phyloP scores from a whole-genome alignment of 2,797 vertebrate species.

The Podarcis siculus region DNA sequence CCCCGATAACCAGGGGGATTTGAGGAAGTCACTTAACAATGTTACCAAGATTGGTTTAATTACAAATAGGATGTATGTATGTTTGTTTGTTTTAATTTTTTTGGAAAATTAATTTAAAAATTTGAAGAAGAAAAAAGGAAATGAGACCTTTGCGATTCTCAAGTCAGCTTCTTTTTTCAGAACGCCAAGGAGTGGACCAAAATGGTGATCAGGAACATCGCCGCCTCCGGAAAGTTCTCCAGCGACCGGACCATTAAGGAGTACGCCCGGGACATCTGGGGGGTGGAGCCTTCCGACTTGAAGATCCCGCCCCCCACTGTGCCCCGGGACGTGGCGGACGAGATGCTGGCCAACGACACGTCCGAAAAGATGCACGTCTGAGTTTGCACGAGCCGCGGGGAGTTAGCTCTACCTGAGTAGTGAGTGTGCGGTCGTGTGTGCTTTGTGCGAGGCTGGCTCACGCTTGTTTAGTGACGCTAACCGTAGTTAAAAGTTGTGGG shows the following conservation, averaged over 20 bases:
- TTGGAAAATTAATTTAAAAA: too few relatives aligned
- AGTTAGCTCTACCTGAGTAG: accelerated
- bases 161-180: conserved; percentile 65
- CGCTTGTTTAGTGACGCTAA: conserved; percentile 17
- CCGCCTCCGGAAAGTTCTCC: conserved; percentile 94
- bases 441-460: not conserved
- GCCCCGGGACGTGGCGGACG: conserved; percentile 77
- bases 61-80: too few relatives aligned
- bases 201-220: conserved; percentile 93
- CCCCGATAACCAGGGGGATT: too few relatives aligned
- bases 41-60: too few relatives aligned
- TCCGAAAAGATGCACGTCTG: not conserved
- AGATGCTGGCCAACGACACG: conserved; percentile 67
- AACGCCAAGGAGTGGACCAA: conserved; percentile 90
- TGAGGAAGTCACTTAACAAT: too few relatives aligned
- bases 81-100: too few relatives aligned
- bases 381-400: accelerated
- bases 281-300: conserved; percentile 89
- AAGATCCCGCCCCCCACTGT: conserved; percentile 91
- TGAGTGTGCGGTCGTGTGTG: not conserved
- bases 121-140: not conserved
- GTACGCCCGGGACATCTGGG: conserved; percentile 93
- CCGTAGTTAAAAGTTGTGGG: not conserved
- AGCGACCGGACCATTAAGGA: conserved; percentile 95
- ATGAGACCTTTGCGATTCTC: not conserved